Evolutionary conservation across 1,140 invertebrate species (phyloP).

Genomic region (Megalopta genalis): DNA sequence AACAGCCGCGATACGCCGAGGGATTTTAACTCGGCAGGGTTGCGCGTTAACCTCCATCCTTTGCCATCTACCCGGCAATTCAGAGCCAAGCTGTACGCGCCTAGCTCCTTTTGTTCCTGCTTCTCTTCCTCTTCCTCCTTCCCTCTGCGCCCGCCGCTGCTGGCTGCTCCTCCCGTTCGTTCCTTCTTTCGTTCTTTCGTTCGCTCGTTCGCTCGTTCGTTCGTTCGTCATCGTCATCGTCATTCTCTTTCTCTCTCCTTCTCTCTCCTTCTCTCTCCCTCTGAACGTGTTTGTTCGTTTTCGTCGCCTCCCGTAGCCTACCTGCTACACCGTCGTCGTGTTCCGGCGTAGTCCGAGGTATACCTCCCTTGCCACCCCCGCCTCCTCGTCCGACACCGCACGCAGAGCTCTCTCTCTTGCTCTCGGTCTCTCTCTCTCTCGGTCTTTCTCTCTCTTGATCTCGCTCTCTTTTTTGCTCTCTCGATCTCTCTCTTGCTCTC

Average conservation of each 20-base stretch:
- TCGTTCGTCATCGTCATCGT: conserved; percentile 37
- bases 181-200: not conserved
- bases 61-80: conserved; percentile 49
- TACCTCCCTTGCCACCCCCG: too few species aligned
- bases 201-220: too few species aligned
- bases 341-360: not conserved
- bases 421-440: too few species aligned
- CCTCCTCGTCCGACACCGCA: not conserved
- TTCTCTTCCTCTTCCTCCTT: conserved; percentile 27
- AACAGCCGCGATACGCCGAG: conserved; percentile 44
- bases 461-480: too few species aligned
- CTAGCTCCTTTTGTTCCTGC: conserved; percentile 55
- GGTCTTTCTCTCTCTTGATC: too few species aligned
- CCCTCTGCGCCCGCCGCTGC: not conserved
- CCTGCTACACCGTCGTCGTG: conserved; percentile 41
- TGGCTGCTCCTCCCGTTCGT: not conserved
- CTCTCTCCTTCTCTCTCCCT: too few species aligned
- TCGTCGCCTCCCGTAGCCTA: conserved; percentile 26
- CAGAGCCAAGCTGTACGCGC: conserved; percentile 26
- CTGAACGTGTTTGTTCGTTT: not conserved
- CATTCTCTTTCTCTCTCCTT: conserved; percentile 7
- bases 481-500: too few species aligned
- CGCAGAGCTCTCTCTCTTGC: not conserved
- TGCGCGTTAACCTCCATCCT: conserved; percentile 63
- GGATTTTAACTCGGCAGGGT: conserved; percentile 62